phyloP scores from a whole-genome alignment of 2,797 vertebrate species.

The Podargus strigoides region DNA sequence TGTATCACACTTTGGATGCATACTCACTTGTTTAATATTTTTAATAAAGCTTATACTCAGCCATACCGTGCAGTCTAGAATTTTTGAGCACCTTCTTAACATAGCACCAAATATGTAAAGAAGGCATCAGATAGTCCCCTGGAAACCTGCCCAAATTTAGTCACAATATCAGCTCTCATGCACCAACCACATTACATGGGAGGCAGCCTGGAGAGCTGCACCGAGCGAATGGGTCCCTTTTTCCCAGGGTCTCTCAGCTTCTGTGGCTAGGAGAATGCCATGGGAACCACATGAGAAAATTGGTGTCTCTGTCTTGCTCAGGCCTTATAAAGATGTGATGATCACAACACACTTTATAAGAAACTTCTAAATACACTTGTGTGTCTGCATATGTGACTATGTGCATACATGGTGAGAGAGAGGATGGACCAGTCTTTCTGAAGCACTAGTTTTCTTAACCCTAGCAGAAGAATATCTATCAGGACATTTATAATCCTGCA shows the following conservation, averaged over 20 bases:
- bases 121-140: neutral
- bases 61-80: neutral
- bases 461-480: neutral
- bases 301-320: neutral
- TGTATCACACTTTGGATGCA: neutral
- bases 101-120: neutral
- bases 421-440: fast-evolving
- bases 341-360: neutral
- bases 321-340: neutral
- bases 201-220: neutral
- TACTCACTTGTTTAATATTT: neutral
- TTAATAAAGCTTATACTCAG: neutral
- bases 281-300: neutral
- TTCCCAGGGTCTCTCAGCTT: neutral
- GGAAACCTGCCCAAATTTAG: neutral
- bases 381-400: neutral
- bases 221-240: fast-evolving
- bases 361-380: neutral
- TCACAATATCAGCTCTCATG: neutral
- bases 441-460: neutral
- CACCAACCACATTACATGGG: fast-evolving
- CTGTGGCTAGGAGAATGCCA: neutral
- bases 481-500: neutral
- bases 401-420: neutral
- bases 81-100: neutral